These are phyloP conservation scores for Eucera pruinosa DNA, from an alignment of 2,888 invertebrate species.

Conservation along the genomic window DNA sequence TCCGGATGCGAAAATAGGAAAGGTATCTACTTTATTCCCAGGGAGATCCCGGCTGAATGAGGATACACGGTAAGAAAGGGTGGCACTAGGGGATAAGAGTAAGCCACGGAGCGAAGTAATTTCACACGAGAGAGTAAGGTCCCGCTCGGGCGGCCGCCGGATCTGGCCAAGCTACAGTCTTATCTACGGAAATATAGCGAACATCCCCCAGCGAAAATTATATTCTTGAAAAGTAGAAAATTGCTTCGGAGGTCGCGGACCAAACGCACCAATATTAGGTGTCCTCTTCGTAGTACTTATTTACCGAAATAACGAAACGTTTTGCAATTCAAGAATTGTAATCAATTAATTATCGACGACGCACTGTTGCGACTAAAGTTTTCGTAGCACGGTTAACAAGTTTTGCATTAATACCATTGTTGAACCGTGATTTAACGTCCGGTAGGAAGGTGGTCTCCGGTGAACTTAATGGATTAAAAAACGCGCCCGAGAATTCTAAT, in stretches of 20 bases:
- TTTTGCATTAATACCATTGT: conserved; percentile 7
- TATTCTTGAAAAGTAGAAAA: conserved; percentile 81
- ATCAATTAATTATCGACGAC: too few species aligned
- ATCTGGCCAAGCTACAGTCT: conserved; percentile 74
- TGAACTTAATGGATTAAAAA: conserved; percentile 60
- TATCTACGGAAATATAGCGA: conserved; percentile 79
- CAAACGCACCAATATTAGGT: conserved; percentile 38
- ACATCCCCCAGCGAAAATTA: conserved; percentile 79
- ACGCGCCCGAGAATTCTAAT: conserved; percentile 55
- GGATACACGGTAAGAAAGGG: conserved; percentile 81
- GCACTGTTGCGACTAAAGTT: too few species aligned
- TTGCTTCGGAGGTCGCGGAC: conserved; percentile 68
- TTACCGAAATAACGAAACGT: too few species aligned
- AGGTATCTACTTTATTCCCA: conserved; percentile 83
- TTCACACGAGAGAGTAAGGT: conserved; percentile 81
- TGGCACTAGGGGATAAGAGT: conserved; percentile 79
- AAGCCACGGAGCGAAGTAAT: conserved; percentile 84
- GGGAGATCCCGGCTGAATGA: conserved; percentile 80
- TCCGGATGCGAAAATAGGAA: conserved; percentile 82
- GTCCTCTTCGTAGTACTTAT: not conserved
- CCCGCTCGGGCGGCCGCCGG: conserved; percentile 61
- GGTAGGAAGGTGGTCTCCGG: too few species aligned
- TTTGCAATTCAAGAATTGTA: too few species aligned
- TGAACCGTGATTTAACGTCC: conserved; percentile 21
- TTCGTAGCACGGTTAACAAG: not conserved